Conservation (phyloP, 2,797 vertebrate genomes). For the Halcyon smyrnensis region DNA sequence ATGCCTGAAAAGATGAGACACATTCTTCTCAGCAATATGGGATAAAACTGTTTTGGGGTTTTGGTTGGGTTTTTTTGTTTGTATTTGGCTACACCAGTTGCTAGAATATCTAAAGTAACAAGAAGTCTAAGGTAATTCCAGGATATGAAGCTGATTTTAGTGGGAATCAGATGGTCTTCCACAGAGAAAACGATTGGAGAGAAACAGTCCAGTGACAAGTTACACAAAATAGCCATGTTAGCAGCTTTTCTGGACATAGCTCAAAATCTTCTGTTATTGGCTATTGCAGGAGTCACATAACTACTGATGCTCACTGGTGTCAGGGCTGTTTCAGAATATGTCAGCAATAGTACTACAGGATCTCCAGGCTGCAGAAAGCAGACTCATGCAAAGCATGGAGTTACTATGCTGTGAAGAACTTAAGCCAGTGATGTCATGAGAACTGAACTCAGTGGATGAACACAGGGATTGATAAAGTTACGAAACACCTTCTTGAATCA, state of each 20-base stretch:
- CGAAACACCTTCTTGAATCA: constrained; percentile 31
- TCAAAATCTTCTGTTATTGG: neutral
- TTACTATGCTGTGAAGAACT: neutral
- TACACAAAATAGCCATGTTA: accelerated
- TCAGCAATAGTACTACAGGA: accelerated
- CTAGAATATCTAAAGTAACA: neutral
- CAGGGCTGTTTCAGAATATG: accelerated
- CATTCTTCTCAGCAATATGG: accelerated
- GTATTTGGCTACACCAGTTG: neutral
- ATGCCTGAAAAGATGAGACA: neutral
- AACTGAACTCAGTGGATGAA: neutral
- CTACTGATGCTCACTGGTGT: accelerated
- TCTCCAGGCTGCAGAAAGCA: neutral
- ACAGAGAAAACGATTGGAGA: neutral
- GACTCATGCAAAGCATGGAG: neutral
- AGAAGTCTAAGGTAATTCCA: neutral
- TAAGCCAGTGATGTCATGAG: neutral
- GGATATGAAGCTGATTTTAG: neutral
- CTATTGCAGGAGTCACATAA: neutral
- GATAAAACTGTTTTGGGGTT: neutral
- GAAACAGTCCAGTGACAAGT: neutral
- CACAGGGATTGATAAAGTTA: neutral
- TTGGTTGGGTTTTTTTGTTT: neutral
- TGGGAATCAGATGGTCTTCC: neutral
- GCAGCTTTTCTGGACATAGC: neutral